Percentiles rank a stretch among this genome's conserved stretches.
These are phyloP conservation scores for Synchiropus splendidus DNA, from an alignment of 2,113 vertebrate species.

Conservation along the genomic window DNA sequence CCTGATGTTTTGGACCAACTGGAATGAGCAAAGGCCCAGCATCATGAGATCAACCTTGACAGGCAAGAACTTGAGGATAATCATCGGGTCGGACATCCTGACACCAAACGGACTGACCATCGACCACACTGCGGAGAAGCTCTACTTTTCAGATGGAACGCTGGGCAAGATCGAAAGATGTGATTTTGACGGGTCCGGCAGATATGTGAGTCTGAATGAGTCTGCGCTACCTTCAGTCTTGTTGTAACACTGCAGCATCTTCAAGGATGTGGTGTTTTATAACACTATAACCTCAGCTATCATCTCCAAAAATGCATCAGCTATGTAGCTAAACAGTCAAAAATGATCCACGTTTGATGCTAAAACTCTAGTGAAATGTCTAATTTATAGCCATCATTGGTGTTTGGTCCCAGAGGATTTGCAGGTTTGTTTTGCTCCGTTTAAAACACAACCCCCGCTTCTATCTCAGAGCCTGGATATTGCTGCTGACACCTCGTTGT, in stretches of 20 bases:
- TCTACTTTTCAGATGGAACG: constrained; percentile 94
- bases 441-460: not conserved
- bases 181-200: constrained; percentile 90
- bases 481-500: too few species aligned
- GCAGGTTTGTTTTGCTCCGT: too few species aligned
- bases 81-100: constrained; percentile 85
- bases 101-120: constrained; percentile 94
- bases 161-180: constrained; percentile 94
- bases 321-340: too few species aligned
- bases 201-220: constrained; percentile 79
- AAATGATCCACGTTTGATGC: too few species aligned
- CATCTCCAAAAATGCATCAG: too few species aligned
- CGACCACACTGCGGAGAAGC: constrained; percentile 87
- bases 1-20: constrained; percentile 99
- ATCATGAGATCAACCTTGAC: constrained; percentile 89
- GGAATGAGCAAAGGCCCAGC: constrained; percentile 96
- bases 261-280: not conserved
- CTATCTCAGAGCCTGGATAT: too few species aligned
- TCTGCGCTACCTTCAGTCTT: not conserved
- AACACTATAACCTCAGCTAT: too few species aligned
- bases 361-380: too few species aligned
- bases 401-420: too few species aligned
- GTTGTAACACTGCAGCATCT: too few species aligned
- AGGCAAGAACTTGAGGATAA: constrained; percentile 83
- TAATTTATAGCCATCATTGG: too few species aligned